Evolutionary conservation across 1,140 invertebrate species (phyloP).

Genomic region (Lepidostoma basale): DNA sequence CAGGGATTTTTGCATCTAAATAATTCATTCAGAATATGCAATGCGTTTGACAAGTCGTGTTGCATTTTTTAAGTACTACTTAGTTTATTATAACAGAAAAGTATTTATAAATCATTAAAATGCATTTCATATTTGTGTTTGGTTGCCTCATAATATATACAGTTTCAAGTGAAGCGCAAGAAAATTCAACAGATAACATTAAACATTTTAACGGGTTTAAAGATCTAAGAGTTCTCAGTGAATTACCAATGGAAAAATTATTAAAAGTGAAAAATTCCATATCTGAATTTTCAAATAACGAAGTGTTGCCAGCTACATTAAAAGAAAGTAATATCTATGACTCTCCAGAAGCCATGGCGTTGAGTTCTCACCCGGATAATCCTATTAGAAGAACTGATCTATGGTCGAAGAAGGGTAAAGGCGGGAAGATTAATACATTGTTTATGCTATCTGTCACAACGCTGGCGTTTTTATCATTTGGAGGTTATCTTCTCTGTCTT

Average conservation of each 20-base stretch:
- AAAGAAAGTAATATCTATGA: neutral
- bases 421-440: constrained; percentile 66
- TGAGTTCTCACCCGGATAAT: constrained; percentile 48
- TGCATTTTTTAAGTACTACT: neutral
- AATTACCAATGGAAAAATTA: constrained; percentile 55
- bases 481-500: constrained; percentile 76
- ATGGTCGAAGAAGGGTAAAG: constrained; percentile 49
- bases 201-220: neutral
- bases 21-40: neutral
- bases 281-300: constrained; percentile 46
- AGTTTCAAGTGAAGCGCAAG: neutral
- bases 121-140: neutral
- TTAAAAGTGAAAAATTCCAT: constrained; percentile 54
- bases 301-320: neutral
- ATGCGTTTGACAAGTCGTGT: constrained; percentile 10
- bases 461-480: constrained; percentile 77
- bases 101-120: neutral
- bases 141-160: no score
- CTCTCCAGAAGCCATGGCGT: constrained; percentile 52
- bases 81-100: neutral
- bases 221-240: constrained; percentile 53
- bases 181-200: neutral
- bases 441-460: constrained; percentile 76
- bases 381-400: constrained; percentile 52
- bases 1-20: neutral